Evolutionary conservation across 2,888 invertebrate species (phyloP).

Genomic region (Lithophane semibrunnea): DNA sequence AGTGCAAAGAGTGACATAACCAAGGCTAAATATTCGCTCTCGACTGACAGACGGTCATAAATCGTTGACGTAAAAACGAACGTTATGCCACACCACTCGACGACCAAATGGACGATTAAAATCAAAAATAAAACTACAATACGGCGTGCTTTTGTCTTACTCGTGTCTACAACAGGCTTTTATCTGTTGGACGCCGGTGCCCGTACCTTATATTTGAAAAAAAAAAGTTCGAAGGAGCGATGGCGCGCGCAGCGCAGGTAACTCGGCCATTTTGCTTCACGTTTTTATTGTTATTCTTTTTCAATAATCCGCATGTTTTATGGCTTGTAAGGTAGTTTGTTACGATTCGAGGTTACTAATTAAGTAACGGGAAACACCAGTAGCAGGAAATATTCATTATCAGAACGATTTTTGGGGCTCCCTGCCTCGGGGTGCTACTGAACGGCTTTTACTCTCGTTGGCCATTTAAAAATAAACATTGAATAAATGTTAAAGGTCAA

Average conservation of each 20-base stretch:
- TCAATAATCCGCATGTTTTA: constrained; percentile 89
- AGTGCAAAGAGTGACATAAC: constrained; percentile 71
- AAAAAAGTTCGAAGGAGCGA: constrained; percentile 76
- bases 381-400: constrained; percentile 79
- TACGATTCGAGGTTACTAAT: constrained; percentile 82
- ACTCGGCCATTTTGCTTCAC: constrained; percentile 83
- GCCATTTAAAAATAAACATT: constrained; percentile 33
- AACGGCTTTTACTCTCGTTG: constrained; percentile 44
- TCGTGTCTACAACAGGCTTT: constrained; percentile 87
- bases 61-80: constrained; percentile 78
- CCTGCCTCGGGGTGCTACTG: constrained; percentile 34
- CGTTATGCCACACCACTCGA: constrained; percentile 74
- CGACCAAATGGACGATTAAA: constrained; percentile 84
- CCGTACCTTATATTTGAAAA: constrained; percentile 70
- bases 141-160: constrained; percentile 87
- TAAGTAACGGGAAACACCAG: constrained; percentile 80
- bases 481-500: constrained; percentile 3
- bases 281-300: constrained; percentile 84
- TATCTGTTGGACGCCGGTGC: constrained; percentile 81
- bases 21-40: constrained; percentile 67
- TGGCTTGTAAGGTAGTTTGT: constrained; percentile 86
- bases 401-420: constrained; percentile 55
- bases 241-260: constrained; percentile 87
- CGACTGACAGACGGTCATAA: constrained; percentile 71
- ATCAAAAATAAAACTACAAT: constrained; percentile 86